Conservation (phyloP, 2,113 vertebrate genomes). For the Setophaga petechia region DNA sequence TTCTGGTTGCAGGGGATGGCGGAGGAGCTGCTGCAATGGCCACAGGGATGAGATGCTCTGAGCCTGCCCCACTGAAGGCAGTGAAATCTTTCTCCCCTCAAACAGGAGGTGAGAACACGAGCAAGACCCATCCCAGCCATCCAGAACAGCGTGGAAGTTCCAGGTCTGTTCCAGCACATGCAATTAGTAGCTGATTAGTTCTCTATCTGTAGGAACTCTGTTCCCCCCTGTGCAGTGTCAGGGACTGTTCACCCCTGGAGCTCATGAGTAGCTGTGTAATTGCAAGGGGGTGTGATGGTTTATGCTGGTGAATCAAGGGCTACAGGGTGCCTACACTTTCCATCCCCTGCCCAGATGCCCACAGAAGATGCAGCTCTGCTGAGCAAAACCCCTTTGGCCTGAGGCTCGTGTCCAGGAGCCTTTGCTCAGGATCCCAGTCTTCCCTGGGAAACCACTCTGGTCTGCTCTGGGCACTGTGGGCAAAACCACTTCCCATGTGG, state of each 20-base stretch:
- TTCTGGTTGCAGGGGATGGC: not conserved
- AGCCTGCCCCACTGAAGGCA: not conserved
- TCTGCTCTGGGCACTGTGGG: not conserved
- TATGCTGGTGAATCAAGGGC: not conserved
- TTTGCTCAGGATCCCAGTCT: not conserved
- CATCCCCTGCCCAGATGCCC: not conserved
- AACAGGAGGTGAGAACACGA: not conserved
- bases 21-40: not conserved
- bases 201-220: not conserved
- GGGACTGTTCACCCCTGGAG: rapidly evolving
- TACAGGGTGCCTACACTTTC: not conserved
- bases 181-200: not conserved
- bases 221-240: not conserved
- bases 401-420: not conserved
- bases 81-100: not conserved
- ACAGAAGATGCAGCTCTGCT: not conserved
- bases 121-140: not conserved
- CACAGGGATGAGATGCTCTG: not conserved
- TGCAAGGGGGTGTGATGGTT: not conserved
- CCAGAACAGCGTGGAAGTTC: not conserved
- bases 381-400: not conserved
- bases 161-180: not conserved
- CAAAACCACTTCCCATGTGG: constrained; percentile 50
- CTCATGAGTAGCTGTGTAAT: not conserved
- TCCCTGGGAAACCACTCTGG: not conserved